These are phyloP conservation scores for Turdus rufiventris DNA, from an alignment of 2,113 vertebrate species.

Conservation along the genomic window DNA sequence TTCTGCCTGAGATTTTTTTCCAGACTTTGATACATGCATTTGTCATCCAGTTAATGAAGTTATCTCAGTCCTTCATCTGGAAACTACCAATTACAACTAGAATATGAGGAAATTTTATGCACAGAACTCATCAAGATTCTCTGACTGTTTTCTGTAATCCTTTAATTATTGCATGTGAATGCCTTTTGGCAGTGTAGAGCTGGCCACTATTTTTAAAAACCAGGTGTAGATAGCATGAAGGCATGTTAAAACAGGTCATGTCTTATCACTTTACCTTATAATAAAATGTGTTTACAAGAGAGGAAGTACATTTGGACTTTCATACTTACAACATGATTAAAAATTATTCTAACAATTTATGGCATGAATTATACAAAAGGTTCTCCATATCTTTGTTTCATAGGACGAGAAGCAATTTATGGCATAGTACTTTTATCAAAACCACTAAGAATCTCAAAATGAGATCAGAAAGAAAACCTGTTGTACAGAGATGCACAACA, in stretches of 20 bases:
- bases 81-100: neutral
- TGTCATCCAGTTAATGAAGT: neutral
- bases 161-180: neutral
- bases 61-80: neutral
- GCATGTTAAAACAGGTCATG: neutral
- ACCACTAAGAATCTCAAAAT: neutral
- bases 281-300: neutral
- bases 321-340: neutral
- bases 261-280: neutral
- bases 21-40: neutral
- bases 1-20: neutral
- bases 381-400: neutral
- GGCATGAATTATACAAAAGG: neutral
- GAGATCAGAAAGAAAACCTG: neutral
- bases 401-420: neutral
- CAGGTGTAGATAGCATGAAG: neutral
- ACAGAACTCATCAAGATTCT: neutral
- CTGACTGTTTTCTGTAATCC: neutral
- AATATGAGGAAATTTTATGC: neutral
- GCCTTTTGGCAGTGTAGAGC: neutral
- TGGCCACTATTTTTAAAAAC: neutral
- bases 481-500: neutral
- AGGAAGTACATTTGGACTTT: slow-evolving; percentile 4
- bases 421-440: neutral
- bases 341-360: slow-evolving; percentile 14